Evolutionary conservation across 2,888 invertebrate species (phyloP), one percentile per base, ranked within the genome.

Genomic region (Coenonympha arcania): DNA sequence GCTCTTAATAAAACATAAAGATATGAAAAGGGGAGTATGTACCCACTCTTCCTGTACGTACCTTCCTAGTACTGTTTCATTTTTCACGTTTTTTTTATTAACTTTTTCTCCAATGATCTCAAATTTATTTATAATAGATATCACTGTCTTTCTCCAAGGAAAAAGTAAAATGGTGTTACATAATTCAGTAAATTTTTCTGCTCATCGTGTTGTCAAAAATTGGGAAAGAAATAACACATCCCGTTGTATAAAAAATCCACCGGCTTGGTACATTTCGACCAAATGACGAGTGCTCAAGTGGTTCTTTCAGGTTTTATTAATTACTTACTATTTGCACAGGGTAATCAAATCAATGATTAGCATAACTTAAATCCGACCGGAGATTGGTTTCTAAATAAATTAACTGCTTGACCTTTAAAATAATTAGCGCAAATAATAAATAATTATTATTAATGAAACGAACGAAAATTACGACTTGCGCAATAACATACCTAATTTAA

Each of bases 271-370:
- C 5, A 24, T 39, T 39, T 24, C 2, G 4, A 24, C 39, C 24
- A 13, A 22, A 5, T 8, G 8, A 1, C 5, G 5, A 39, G 9
- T 13, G 2, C 8, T 22, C 4, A 15, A 37, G 24, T 39, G 9
- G 22, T 39, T 24, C 39, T 11, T 36, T 22, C 46, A 52, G 43
- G 24, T 52, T 42, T 42, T 8, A 33, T 49, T 44, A 41, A 34
- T 24, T 47, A 16, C 24, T n/a, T 34, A 34, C 44, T 47, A 16
- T 50, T 26, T 46, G 42, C 22, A 37, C 47, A 31, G 44, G 34
- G 41, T 55, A 53, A 53, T 50, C 47, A 53, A 45, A 53, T 50
- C 44, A 33, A 53, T 41, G 36, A 53, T 52, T 50, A 43, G 41
- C 47, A 47, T 55, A 45, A 37, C 53, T 34, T 9, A 39, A 40